phyloP scores from a whole-genome alignment of 2,888 invertebrate species.

The Taphrorychus bicolor region DNA sequence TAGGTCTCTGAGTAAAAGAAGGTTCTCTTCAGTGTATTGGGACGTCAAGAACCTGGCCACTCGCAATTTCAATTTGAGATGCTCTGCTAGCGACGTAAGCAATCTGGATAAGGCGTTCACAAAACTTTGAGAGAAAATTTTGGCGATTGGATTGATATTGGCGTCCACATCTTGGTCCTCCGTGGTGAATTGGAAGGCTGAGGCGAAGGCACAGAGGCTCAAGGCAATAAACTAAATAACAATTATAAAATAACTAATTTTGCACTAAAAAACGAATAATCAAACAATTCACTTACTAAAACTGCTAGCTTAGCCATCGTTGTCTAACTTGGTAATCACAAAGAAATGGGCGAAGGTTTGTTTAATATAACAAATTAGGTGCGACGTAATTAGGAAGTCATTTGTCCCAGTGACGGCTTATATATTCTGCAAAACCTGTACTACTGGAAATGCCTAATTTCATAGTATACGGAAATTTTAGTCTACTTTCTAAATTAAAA shows the following conservation, averaged over 20 bases:
- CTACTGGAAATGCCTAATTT: not conserved
- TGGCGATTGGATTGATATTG: constrained; percentile 5
- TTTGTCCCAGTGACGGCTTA: not conserved
- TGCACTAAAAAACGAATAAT: not conserved
- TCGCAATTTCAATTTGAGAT: constrained; percentile 48
- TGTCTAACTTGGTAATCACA: not conserved
- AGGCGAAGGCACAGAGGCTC: not conserved
- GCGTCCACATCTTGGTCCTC: not conserved
- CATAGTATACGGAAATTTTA: not conserved
- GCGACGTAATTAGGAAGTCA: not conserved
- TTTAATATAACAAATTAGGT: not conserved
- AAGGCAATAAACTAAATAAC: not conserved
- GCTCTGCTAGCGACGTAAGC: constrained; percentile 37
- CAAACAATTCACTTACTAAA: not conserved
- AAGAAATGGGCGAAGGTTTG: not conserved
- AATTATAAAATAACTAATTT: not conserved
- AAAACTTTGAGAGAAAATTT: constrained; percentile 16
- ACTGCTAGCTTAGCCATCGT: not conserved
- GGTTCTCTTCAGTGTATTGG: constrained; percentile 49
- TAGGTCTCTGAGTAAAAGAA: constrained; percentile 44
- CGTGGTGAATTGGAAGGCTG: constrained; percentile 7
- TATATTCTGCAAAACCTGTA: not conserved
- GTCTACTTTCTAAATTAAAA: not conserved
- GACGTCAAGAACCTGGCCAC: constrained; percentile 44
- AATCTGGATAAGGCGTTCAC: constrained; percentile 20